phyloP scores from a whole-genome alignment of 2,797 vertebrate genomes.

The Thaleichthys pacificus region DNA sequence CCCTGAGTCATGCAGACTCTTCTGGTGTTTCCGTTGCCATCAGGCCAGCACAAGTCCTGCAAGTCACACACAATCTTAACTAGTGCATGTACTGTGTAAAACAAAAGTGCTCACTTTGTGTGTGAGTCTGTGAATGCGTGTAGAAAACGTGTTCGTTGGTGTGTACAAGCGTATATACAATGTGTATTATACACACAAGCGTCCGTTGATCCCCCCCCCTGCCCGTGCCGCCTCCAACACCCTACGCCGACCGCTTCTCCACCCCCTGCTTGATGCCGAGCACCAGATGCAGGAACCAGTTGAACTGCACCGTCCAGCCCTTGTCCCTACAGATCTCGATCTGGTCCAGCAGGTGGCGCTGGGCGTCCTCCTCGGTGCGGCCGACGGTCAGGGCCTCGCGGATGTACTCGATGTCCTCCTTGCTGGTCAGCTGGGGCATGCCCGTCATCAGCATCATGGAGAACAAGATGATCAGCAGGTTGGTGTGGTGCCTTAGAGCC shows the following conservation, averaged over 20 bases:
- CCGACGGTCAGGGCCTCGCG: slow-evolving; percentile 93
- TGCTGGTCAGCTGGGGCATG: slow-evolving; percentile 97
- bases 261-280: slow-evolving; percentile 97
- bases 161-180: background rate
- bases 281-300: slow-evolving; percentile 98
- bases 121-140: slow-evolving; percentile 7
- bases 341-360: slow-evolving; percentile 95
- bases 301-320: slow-evolving; percentile 98
- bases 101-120: slow-evolving; percentile 15
- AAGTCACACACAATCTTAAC: background rate
- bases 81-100: no score
- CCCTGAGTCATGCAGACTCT: background rate
- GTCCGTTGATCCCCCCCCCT: background rate
- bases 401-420: slow-evolving; percentile 97
- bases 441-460: slow-evolving; percentile 99
- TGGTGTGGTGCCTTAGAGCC: slow-evolving; percentile 94
- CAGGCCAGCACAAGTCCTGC: background rate
- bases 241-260: slow-evolving; percentile 90
- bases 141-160: background rate
- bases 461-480: slow-evolving; percentile 96
- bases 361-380: slow-evolving; percentile 86
- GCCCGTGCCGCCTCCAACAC: background rate
- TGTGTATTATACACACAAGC: background rate
- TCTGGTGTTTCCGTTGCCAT: background rate
- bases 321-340: slow-evolving; percentile 99